Base-by-base conservation (phyloP, 2,888 invertebrate species). In the Dynastes hyllus region DNA sequence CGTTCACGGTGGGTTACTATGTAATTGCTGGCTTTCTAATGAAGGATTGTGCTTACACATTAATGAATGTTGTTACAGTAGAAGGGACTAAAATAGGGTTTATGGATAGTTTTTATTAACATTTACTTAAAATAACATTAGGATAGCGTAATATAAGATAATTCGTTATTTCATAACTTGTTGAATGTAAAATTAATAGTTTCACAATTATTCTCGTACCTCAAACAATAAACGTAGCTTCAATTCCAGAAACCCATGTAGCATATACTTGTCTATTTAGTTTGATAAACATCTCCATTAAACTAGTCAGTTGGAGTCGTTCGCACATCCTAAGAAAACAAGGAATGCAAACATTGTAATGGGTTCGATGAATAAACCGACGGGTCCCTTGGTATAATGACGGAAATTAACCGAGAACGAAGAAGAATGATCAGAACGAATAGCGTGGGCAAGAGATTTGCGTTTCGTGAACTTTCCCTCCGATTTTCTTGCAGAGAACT, bases 301-400 rank as follows among this genome's bases (percentile, higher is more conserved):
- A 67, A 67, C 45, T 40, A 67, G 66, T 67, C 66, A 67, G 66
- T 67, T 67, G 45, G 40, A 16, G 22, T 67, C 40, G 45, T 67
- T 67, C 40, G 40, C 66, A 45, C 40, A 67, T 45, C 66, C 66
- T 50, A 67, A 67, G 66, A 67, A 67, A 67, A 67, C 66, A 67
- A 67, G 40, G 40, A 40, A n/a, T 40, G 45, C 40, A 67, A 67
- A 67, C 66, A 45, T 67, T 40, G 63, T 32, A 32, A 45, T 45
- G 45, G 66, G 16, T 40, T 45, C 45, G 45, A 40, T 16, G 66
- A 67, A 45, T 22, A 45, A 8, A 27, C 45, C 16, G 40, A 4
- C 16, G 5, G 55, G 22, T 22, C 55, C 22, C 16, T 58, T 22
- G 22, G 40, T 50, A 11, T 45, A 45, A 67, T 45, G 66, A 67